Evolutionary conservation across 2,113 vertebrate species (phyloP), one percentile per base, ranked within the genome.

Genomic region (Anguilla japonica): DNA sequence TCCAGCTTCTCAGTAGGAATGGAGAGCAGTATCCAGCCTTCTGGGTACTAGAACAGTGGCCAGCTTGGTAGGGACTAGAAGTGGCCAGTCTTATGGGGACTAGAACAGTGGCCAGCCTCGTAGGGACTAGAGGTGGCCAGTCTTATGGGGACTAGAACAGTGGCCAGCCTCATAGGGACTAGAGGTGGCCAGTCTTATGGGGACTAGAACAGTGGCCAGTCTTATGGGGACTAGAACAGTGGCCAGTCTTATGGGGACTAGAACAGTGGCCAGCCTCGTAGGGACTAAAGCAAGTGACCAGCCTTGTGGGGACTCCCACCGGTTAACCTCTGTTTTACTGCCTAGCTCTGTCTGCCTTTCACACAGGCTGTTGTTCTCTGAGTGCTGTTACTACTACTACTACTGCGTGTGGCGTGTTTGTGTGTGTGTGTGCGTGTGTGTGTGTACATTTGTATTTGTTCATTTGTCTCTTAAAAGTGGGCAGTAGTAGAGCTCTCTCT

Each of bases 341-440:
- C 41, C n/a, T 84, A 60, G 57, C 46, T 50, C 41, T 84, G 57
- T 75, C 9, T 79, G 50, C 13, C 9, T 9, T 13, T 2, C 13
- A 53, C 43, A 46, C 1, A 46, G 4, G 43, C 50, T 53, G 50
- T 14, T 53, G 13, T 53, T 53, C 50, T 53, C 8, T 53, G 43
- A 46, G 40, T 39, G 75, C 75, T 53, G 50, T 14, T 53, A 53
- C 11, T 53, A 5, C 50, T 53, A 5, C 50, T 85, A 78, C 22
- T 26, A 29, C 40, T 20, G 34, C 71, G 85, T 22, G 50, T 50
- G 14, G 22, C 7, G 40, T 20, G 20, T 84, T 8, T 22, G 67
- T 85, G 50, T 81, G 60, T 86, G 20, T 18, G 53, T 92, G 86
- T n/a, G n/a, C 84, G 53, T 82, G 15, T 22, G 50, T 85, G 50